Percentiles rank a stretch among this genome's conserved stretches.
Evolutionary conservation across 1,140 invertebrate genomes (phyloP).

Genomic region (Bombus confusus): DNA sequence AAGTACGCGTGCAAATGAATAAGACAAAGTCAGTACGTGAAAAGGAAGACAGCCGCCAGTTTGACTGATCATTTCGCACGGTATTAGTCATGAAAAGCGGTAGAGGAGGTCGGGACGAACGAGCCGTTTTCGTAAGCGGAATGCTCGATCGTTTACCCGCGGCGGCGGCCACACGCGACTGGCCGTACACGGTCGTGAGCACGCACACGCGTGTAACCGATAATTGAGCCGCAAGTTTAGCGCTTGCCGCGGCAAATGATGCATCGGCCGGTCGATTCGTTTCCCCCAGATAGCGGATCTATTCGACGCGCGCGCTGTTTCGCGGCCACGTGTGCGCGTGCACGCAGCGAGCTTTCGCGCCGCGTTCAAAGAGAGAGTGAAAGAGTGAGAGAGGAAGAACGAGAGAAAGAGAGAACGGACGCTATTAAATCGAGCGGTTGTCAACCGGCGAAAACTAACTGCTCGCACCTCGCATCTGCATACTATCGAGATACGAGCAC

Average conservation of each 20-base stretch:
- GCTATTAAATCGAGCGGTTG: conserved; percentile 72
- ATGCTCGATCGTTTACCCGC: background rate
- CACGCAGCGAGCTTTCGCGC: conserved; percentile 45
- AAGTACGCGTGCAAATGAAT: too few relatives aligned
- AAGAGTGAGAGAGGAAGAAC: background rate
- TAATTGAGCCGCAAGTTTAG: conserved; percentile 74
- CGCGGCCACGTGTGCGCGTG: conserved; percentile 26
- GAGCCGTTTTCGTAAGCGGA: conserved; percentile 38
- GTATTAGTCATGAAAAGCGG: conserved; percentile 4
- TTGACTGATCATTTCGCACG: background rate
- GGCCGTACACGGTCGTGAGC: background rate
- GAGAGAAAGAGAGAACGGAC: conserved; percentile 20
- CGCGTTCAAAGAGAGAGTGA: background rate
- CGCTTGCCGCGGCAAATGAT: conserved; percentile 70
- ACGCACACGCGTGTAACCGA: conserved; percentile 39
- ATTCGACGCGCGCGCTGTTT: conserved; percentile 58
- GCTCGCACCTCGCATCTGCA: conserved; percentile 72
- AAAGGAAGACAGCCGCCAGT: background rate
- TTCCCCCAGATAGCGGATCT: conserved; percentile 74
- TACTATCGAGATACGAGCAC: conserved; percentile 70
- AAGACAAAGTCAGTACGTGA: background rate
- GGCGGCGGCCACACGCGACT: conserved; percentile 1
- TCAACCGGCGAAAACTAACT: conserved; percentile 73
- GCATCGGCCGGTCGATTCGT: conserved; percentile 73
- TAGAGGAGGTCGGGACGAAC: background rate